Base-by-base conservation (phyloP, 1,140 invertebrate genomes). In the Drosophila albomicans region DNA sequence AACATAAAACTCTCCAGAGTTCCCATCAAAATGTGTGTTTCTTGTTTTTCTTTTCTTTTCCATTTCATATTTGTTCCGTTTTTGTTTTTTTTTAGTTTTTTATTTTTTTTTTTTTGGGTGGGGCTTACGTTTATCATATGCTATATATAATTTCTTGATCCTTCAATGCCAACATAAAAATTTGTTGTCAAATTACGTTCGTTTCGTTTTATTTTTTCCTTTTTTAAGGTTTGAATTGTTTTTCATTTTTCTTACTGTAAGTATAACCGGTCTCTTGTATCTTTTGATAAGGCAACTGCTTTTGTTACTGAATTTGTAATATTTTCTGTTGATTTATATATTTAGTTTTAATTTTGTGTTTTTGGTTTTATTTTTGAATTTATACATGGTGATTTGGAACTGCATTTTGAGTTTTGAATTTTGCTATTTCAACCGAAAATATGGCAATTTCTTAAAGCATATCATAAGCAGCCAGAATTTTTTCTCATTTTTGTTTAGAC, bases 231-330 rank as follows among this genome's bases (percentile, higher is more conserved):
- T 48, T 67, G 62, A 41, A 56, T 77, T 28, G 20, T 48, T 62
- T 70, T 75, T 25, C 20, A 25, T 25, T 56, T 68, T 70, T 80
- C 77, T 80, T 89, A 89, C 74, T 88, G 88, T 80, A 67, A 46
- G 67, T 88, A 64, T 79, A 88, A 82, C 70, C 78, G 85, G 85
- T 89, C 75, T 89, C 74, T 91, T 79, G 68, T 91, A 48, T 77
- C 25, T 72, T 75, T 66, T 80, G 64, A 70, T 91, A 91, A 91
- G 88, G 88, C 88, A 91, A 88, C 88, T 91, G 88, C 82, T 79
- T 88, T 90, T 91, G 87, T 86, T 85, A 82, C 81, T 79, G 87
- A 91, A 80, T 85, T 90, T 79, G 66, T 78, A 62, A 67, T 71
- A 78, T 75, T 73, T 77, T 67, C 15, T 66, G 61, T 79, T 77